Percentiles rank a stretch among this genome's conserved stretches.
phyloP scores from a whole-genome alignment of 2,888 invertebrate species.

The Drosophila vallismaia region DNA sequence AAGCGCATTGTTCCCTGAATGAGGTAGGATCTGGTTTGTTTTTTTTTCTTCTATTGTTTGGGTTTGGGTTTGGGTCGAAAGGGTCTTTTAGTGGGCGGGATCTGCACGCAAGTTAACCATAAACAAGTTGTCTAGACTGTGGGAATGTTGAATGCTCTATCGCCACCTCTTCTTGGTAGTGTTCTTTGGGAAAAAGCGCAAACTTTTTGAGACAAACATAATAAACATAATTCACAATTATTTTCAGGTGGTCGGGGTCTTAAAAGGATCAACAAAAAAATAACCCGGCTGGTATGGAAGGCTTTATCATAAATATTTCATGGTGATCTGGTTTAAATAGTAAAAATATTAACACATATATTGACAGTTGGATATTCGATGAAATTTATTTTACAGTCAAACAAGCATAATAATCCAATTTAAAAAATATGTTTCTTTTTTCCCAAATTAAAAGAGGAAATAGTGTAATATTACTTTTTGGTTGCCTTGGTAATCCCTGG shows the following conservation, averaged over 20 bases:
- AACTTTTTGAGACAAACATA: slow-evolving; percentile 48
- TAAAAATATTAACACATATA: too few species aligned
- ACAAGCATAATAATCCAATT: neutral
- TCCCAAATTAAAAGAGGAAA: neutral
- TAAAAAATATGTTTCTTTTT: neutral
- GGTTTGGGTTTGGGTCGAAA: neutral
- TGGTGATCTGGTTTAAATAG: slow-evolving; percentile 12
- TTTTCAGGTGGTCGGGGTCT: slow-evolving; percentile 24
- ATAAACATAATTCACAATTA: slow-evolving; percentile 57
- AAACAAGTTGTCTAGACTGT: slow-evolving; percentile 68
- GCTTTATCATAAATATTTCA: slow-evolving; percentile 14
- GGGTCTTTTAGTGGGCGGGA: slow-evolving; percentile 25
- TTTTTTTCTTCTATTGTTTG: neutral
- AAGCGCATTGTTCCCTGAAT: slow-evolving; percentile 65
- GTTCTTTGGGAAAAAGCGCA: slow-evolving; percentile 15
- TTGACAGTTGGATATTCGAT: too few species aligned
- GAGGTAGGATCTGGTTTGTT: slow-evolving; percentile 18
- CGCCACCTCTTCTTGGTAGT: slow-evolving; percentile 19
- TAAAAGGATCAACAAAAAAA: slow-evolving; percentile 9
- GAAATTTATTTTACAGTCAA: neutral
- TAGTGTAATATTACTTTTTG: neutral
- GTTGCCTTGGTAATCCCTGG: neutral
- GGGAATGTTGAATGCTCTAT: slow-evolving; percentile 45
- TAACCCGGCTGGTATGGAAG: slow-evolving; percentile 9
- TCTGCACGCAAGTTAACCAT: slow-evolving; percentile 69